A percentile compares a stretch with the other conserved stretches of the same genome.
phyloP scores from a whole-genome alignment of 2,888 invertebrate species.

The Loripinus fragilis region DNA sequence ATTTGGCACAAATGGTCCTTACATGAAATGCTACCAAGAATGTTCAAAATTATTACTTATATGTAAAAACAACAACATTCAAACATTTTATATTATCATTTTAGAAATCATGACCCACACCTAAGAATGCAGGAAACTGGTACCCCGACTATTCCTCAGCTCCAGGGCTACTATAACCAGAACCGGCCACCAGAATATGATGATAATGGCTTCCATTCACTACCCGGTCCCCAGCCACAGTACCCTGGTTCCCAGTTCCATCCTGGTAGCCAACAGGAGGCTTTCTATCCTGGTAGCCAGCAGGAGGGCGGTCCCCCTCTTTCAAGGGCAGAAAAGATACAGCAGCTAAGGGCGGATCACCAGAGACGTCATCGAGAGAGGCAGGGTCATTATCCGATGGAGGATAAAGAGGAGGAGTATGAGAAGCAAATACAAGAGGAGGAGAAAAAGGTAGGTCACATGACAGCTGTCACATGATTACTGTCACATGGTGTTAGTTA shows the following conservation, averaged over 20 bases:
- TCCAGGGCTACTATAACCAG: not conserved
- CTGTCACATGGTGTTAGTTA: too few relatives aligned
- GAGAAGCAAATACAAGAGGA: constrained; percentile 77
- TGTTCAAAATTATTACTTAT: too few relatives aligned
- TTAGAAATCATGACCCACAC: not conserved
- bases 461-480: too few relatives aligned
- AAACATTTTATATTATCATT: too few relatives aligned
- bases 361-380: constrained; percentile 86
- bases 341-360: constrained; percentile 85
- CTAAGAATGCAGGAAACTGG: not conserved
- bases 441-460: constrained; percentile 67
- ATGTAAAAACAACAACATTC: too few relatives aligned
- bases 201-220: not conserved
- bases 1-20: too few relatives aligned
- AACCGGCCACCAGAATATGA: constrained; percentile 1
- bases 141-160: not conserved
- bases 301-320: constrained; percentile 32
- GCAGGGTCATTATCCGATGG: constrained; percentile 86
- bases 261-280: not conserved
- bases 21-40: too few relatives aligned
- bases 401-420: constrained; percentile 84
- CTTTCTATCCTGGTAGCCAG: not conserved
- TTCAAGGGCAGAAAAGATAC: constrained; percentile 84
- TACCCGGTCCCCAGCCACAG: constrained; percentile 6
- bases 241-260: constrained; percentile 13